Base-by-base conservation (phyloP, 1,140 invertebrate genomes). In the Lepidurus apus region DNA sequence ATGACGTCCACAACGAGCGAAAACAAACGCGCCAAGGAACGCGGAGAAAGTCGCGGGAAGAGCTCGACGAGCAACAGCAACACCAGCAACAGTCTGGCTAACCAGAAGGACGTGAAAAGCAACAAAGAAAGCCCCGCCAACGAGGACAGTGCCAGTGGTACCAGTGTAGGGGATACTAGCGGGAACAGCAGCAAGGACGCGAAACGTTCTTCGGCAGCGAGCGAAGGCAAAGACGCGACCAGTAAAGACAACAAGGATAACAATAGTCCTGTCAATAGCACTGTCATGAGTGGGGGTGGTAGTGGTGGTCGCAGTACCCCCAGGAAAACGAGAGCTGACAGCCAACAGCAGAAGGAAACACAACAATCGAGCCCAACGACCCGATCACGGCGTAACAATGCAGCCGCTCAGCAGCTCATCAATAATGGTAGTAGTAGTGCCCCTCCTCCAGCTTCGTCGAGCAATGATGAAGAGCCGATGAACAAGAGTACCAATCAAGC, bases 261-360 rank as follows among this genome's bases (percentile, higher is more conserved):
- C 34, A 34, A 34, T 34, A 34, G 34, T 34, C 34, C 34, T 34
- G 34, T 34, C 34, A 34, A 34, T 34, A 34, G 13, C 13, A 17
- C 9, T 21, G 53, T 65, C 53, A 65, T 65, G 53, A 65, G 53
- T 65, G 21, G 53, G 17, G 17, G 53, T 10, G 13, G 53, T 6
- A 65, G 75, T 7, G 47, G 75, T 6, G 75, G 24, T n/a, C 24
- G 43, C 0, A 44, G 42, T 17, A 77, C 75, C 17, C 75, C 75
- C 4, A 34, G 75, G 7, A 77, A 77, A n/a, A 77, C 75, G 42
- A 34, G 75, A 8, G 75, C 75, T 9, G 53, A 65, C 17, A 65
- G 53, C 13, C 53, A 65, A 21, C 53, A 65, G 53, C 53, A 65
- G 53, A 65, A 65, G 13, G 53, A 65, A 65, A 21, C 53, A 7